Conservation (phyloP, 1,140 invertebrate genomes). For the Andricus grossulariae region DNA sequence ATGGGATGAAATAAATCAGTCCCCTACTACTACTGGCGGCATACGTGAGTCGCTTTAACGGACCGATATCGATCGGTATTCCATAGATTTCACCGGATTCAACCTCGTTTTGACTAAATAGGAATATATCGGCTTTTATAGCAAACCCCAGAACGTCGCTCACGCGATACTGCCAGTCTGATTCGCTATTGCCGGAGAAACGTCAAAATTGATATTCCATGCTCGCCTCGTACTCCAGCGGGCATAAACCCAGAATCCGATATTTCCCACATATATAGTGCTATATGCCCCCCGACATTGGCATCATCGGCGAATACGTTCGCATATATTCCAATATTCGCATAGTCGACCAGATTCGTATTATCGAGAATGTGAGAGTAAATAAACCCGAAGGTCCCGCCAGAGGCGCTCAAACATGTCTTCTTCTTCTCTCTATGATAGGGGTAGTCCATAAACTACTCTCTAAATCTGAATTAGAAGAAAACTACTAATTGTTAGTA, state of each 20-base stretch:
- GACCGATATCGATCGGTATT: slow-evolving; percentile 67
- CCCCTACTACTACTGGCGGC: neutral
- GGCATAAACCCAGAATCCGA: slow-evolving; percentile 70
- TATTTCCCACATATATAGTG: slow-evolving; percentile 58
- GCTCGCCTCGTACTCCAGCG: slow-evolving; percentile 58
- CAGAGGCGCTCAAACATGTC: too few relatives aligned
- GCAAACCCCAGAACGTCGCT: slow-evolving; percentile 54
- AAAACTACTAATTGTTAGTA: too few relatives aligned
- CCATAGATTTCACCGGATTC: slow-evolving; percentile 66
- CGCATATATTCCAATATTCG: slow-evolving; percentile 17
- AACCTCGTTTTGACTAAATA: slow-evolving; percentile 70
- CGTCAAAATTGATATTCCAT: slow-evolving; percentile 74
- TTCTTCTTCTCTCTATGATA: too few relatives aligned
- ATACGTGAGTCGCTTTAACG: slow-evolving; percentile 41
- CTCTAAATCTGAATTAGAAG: too few relatives aligned
- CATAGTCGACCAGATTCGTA: slow-evolving; percentile 12
- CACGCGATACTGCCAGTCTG: slow-evolving; percentile 39
- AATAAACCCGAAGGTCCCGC: neutral
- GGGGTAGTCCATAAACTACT: too few relatives aligned
- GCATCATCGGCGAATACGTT: slow-evolving; percentile 25
- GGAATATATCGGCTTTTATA: slow-evolving; percentile 69
- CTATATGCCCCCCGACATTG: slow-evolving; percentile 33
- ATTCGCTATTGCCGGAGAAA: slow-evolving; percentile 56
- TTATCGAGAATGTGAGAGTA: slow-evolving; percentile 10
- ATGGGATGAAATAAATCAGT: slow-evolving; percentile 46